Evolutionary conservation across 2,797 vertebrate genomes (phyloP).

Genomic region (Epinephelus coioides): DNA sequence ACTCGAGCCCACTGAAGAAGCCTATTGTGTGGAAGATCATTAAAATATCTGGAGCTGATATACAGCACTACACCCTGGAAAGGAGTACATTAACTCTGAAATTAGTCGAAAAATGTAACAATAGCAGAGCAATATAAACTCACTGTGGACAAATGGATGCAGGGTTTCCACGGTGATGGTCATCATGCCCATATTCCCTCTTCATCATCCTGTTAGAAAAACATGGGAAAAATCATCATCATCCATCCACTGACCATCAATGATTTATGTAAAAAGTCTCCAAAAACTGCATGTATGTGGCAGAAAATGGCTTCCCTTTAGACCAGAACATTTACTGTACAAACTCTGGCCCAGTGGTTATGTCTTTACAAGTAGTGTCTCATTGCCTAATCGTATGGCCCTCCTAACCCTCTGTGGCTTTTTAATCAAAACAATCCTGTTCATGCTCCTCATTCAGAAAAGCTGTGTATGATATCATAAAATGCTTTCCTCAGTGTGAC

Average conservation of each 20-base stretch:
- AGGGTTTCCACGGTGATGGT: slow-evolving; percentile 83
- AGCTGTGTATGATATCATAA: slow-evolving; percentile 64
- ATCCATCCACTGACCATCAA: slow-evolving; percentile 5
- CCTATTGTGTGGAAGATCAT: slow-evolving; percentile 61
- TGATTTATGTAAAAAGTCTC: slow-evolving; percentile 6
- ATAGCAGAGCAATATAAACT: slow-evolving; percentile 49
- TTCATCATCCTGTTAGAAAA: slow-evolving; percentile 92
- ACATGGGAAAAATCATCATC: slow-evolving; percentile 26
- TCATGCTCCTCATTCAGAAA: slow-evolving; percentile 59
- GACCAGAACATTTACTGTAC: slow-evolving; percentile 23
- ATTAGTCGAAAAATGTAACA: slow-evolving; percentile 3
- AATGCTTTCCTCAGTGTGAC: slow-evolving; percentile 54
- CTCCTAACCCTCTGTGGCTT: slow-evolving; percentile 47
- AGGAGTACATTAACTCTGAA: slow-evolving; percentile 24
- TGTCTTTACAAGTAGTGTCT: slow-evolving; percentile 39
- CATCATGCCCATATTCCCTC: slow-evolving; percentile 98
- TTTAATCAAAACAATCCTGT: slow-evolving; percentile 66
- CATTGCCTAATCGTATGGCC: slow-evolving; percentile 32
- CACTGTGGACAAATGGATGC: slow-evolving; percentile 79
- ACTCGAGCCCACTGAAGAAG: slow-evolving; percentile 58
- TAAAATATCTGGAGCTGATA: slow-evolving; percentile 57
- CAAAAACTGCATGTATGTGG: slow-evolving; percentile 2
- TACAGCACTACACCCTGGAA: slow-evolving; percentile 28
- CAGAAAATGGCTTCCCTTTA: slow-evolving; percentile 20
- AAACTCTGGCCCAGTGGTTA: slow-evolving; percentile 26